These are phyloP conservation scores for Protobothrops mucrosquamatus DNA, from an alignment of 2,113 vertebrate species.

Conservation along the genomic window DNA sequence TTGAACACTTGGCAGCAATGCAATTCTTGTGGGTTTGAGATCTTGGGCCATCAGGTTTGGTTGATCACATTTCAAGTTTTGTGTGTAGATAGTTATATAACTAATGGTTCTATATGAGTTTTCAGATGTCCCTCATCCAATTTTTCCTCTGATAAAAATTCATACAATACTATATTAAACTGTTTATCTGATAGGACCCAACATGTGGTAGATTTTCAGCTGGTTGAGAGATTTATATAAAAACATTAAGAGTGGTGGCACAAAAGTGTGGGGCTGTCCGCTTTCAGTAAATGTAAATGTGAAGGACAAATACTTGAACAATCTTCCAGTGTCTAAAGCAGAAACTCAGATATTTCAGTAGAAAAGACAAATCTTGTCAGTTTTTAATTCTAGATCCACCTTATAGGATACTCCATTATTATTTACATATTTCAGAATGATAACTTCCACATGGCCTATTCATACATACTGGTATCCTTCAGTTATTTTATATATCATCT, in stretches of 20 bases:
- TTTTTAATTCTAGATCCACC: not conserved
- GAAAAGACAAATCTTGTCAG: not conserved
- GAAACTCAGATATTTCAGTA: not conserved
- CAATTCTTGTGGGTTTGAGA: not conserved
- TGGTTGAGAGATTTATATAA: not conserved
- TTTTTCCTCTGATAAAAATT: not conserved
- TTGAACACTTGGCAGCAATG: not conserved
- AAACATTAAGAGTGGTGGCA: not conserved
- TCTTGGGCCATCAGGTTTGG: not conserved
- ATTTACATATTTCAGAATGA: not conserved
- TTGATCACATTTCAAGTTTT: not conserved
- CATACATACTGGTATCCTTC: not conserved
- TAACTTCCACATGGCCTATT: not conserved
- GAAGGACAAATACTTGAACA: not conserved
- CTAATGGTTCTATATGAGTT: not conserved
- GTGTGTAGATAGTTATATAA: not conserved
- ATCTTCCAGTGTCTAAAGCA: not conserved
- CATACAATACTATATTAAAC: not conserved
- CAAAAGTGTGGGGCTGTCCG: no score
- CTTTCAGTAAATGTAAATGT: not conserved
- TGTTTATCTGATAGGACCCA: not conserved
- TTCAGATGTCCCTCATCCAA: not conserved
- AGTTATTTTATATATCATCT: not conserved
- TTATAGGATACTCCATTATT: not conserved
- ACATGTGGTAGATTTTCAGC: not conserved